Base-by-base conservation (phyloP, 2,797 vertebrate genomes). In the Sparus aurata region DNA sequence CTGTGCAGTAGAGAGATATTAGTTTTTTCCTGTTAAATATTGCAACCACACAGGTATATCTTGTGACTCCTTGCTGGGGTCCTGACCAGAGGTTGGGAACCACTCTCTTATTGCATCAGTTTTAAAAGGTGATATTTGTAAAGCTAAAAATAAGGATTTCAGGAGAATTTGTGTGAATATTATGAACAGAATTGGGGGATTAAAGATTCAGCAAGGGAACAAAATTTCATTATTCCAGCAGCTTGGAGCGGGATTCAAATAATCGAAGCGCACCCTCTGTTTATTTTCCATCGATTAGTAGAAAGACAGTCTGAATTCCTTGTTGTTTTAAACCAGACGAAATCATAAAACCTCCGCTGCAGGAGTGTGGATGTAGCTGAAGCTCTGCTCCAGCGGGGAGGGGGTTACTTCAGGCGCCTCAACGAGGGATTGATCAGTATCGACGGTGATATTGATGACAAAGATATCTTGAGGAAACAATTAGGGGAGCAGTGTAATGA, bases 381-480 rank as follows among this genome's bases (percentile, higher is more conserved):
- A 49, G 46, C 22, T 25, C 20, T 2, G 0, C n/a, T 27, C 60
- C 11, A 52, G 34, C 38, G 25, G n/a, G 1, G 27, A 58, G 27
- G 34, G 55, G 52, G 30, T 53, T 43, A 16, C 72, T 73, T 72
- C 81, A 57, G 77, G 69, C 61, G 27, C 74, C 69, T 47, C 58
- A 20, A 11, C 1, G 3, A 64, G 41, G 57, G 49, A 82, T 81
- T 57, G 87, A 91, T 88, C 77, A 50, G 52, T 59, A 90, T 91
- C 50, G 85, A 68, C 80, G 62, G 73, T 23, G 8, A 80, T 86
- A 92, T 87, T 49, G 90, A 92, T 62, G 90, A 66, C 68, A 70
- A 50, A 79, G 79, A 90, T 83, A 85, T 87, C 60, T 83, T 62
- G 77, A 88, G 86, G 90, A 88, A 89, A 90, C 87, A 87, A 91